Base-by-base conservation (phyloP, 2,113 vertebrate species). In the Carassius auratus region DNA sequence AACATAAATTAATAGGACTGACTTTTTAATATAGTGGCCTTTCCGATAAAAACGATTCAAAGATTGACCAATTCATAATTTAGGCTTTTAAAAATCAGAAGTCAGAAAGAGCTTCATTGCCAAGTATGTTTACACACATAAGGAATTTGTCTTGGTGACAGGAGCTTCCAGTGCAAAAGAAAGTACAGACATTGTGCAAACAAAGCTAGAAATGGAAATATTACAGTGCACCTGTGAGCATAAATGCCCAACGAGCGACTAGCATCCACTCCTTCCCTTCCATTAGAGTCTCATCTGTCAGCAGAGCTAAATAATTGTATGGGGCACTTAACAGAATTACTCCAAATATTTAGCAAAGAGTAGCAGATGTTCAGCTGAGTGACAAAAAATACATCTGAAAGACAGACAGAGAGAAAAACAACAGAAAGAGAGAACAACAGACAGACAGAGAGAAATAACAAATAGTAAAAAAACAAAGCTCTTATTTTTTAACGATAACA, bases 191-290 rank as follows among this genome's bases (percentile, higher is more conserved):
- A 42, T 8, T 8, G 42, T 42, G 42, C 42, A 42, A 7, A 42
- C 8, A 42, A 8, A 8, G 7, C 8, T 42, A 10, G 42, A 45
- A 85, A 69, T 77, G 75, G 62, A 85, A 78, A 69, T 45, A 68
- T 10, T 69, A 75, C 75, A 81, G 78, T 66, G 78, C 78, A 50
- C 78, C 38, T 81, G 78, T 42, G 42, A 61, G 21, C 61, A 30
- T 26, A 19, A 30, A 66, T 66, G 17, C 17, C 17, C 10, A 77
- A 33, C 36, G 33, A 57, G 48, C 0, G 8, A 26, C 45, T 23
- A 4, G 33, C 21, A 80, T 64, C 13, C 12, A 2, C 15, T 48
- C 4, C 38, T 45, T 81, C 23, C 10, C 7, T 42, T 45, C 77
- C 59, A 50, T 81, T 12, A 50, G 3, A 3, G 9, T 59, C 45